A percentile compares a stretch with the other conserved stretches of the same genome.
Conservation (phyloP, 1,140 invertebrate species). For the Heliconius himera region DNA sequence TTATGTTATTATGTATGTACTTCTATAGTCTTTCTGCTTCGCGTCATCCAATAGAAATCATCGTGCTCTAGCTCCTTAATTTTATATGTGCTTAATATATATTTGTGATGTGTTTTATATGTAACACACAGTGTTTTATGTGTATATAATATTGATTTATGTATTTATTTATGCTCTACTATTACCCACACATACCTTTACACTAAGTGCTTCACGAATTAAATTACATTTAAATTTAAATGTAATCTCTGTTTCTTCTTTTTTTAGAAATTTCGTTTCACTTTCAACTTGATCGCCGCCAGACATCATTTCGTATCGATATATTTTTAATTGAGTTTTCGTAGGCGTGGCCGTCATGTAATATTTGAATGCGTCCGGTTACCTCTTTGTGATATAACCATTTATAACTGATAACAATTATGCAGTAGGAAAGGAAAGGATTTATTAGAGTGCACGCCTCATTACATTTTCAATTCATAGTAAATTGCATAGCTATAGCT, state of each 20-base stretch:
- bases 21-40: no score
- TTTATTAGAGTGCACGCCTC: constrained; percentile 36
- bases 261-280: constrained; percentile 24
- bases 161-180: neutral
- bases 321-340: constrained; percentile 39
- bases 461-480: constrained; percentile 19
- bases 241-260: neutral
- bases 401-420: constrained; percentile 49
- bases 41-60: no score
- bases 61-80: no score
- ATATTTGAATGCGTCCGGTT: constrained; percentile 44
- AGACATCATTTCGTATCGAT: constrained; percentile 22
- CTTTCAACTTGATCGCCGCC: constrained; percentile 38
- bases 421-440: constrained; percentile 46
- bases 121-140: no score
- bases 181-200: neutral
- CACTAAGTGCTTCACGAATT: neutral
- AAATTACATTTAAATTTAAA: neutral
- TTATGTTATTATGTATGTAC: no score
- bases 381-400: constrained; percentile 42
- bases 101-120: no score
- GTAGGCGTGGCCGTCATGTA: constrained; percentile 39
- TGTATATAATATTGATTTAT: neutral
- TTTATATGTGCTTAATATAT: no score
- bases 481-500: neutral